Evolutionary conservation across 2,888 invertebrate species (phyloP).

Genomic region (Lepeophtheirus nordmannii): DNA sequence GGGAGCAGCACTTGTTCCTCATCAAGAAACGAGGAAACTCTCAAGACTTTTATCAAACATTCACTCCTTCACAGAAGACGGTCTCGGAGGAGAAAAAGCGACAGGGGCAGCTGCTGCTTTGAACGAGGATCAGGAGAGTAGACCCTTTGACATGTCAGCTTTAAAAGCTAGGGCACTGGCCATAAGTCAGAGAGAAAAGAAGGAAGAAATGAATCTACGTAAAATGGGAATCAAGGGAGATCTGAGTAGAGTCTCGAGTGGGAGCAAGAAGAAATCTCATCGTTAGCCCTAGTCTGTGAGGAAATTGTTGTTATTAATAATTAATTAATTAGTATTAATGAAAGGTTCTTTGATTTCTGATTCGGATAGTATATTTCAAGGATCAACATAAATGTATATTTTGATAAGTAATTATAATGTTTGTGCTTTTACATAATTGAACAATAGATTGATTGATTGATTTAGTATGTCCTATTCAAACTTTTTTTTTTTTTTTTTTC

Average conservation of each 20-base stretch:
- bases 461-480: no score
- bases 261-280: not conserved
- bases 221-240: not conserved
- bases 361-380: no score
- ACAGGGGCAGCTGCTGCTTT: not conserved
- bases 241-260: not conserved
- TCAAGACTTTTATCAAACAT: not conserved
- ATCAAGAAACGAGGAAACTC: not conserved
- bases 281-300: not conserved
- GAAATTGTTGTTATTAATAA: not conserved
- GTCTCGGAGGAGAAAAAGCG: not conserved
- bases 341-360: no score
- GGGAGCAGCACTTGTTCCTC: no score
- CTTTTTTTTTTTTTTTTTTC: no score
- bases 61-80: conserved; percentile 3
- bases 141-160: conserved; percentile 18
- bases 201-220: conserved; percentile 2
- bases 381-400: no score
- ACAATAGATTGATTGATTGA: no score
- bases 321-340: no score
- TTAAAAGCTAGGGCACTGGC: conserved; percentile 15
- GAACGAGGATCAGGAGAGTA: not conserved
- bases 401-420: no score
- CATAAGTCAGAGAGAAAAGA: not conserved
- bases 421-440: no score